Evolutionary conservation across 2,888 invertebrate genomes (phyloP).

Genomic region (Fabriciana adippe): DNA sequence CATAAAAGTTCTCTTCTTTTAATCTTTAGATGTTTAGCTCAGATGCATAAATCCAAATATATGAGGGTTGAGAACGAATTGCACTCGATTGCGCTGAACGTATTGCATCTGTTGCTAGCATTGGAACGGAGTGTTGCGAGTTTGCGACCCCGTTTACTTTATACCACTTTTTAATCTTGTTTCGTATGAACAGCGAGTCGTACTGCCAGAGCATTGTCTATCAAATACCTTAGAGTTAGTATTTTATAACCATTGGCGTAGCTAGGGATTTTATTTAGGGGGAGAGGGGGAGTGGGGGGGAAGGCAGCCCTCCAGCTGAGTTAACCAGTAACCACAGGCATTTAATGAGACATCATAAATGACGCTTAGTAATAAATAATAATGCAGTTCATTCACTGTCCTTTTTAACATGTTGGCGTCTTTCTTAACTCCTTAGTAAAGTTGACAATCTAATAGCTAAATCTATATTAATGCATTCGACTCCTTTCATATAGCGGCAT

Average conservation of each 20-base stretch:
- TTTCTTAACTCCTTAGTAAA: too few species aligned
- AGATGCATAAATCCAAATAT: background rate
- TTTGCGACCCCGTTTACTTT: conserved; percentile 65
- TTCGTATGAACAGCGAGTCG: conserved; percentile 13
- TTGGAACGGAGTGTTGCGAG: conserved; percentile 57
- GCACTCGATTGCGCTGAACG: conserved; percentile 45
- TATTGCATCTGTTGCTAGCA: conserved; percentile 48
- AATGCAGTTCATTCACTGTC: too few species aligned
- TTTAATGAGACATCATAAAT: too few species aligned
- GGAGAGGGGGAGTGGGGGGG: too few species aligned
- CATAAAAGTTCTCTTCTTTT: background rate
- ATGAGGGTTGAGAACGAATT: background rate
- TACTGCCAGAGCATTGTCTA: conserved; percentile 16
- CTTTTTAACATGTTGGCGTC: too few species aligned
- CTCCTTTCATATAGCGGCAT: too few species aligned
- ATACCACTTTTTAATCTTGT: conserved; percentile 54
- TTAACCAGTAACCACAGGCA: too few species aligned
- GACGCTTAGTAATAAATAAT: too few species aligned
- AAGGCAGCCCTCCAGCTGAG: too few species aligned
- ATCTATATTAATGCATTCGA: too few species aligned
- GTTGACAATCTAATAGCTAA: too few species aligned
- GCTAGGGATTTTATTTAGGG: too few species aligned
- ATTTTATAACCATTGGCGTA: background rate
- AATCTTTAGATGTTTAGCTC: background rate
- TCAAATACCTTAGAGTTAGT: conserved; percentile 7